Evolutionary conservation across 35 echinoderm and acorn worm genomes (phyloP).

Genomic region (Apostichopus californicus): DNA sequence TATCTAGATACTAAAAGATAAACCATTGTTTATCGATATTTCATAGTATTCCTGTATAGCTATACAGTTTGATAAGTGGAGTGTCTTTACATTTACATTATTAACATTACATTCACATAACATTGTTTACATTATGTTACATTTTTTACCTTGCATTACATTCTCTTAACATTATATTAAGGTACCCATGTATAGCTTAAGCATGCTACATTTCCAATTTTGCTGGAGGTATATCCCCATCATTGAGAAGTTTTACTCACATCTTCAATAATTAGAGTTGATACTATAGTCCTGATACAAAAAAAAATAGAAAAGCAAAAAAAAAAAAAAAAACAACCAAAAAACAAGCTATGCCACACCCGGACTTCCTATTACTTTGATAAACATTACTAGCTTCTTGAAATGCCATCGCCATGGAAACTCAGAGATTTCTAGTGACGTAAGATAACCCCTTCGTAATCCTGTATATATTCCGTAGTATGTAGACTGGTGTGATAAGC

Average conservation of each 20-base stretch:
- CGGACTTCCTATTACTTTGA: slow-evolving; percentile 37
- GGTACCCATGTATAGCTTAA: neutral
- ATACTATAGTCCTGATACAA: neutral
- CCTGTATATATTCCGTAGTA: neutral
- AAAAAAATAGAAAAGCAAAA: neutral
- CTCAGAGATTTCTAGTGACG: slow-evolving; percentile 29
- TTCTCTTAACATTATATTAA: too few species aligned
- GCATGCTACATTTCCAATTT: too few species aligned
- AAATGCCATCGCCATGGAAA: slow-evolving; percentile 48
- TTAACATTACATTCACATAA: too few species aligned
- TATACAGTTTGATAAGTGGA: too few species aligned
- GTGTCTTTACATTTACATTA: too few species aligned
- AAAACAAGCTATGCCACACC: neutral
- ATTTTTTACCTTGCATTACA: too few species aligned
- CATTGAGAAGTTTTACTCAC: neutral
- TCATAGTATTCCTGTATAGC: too few species aligned
- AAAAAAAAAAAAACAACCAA: neutral
- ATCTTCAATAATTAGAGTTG: neutral
- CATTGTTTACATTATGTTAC: too few species aligned
- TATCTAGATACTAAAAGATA: too few species aligned
- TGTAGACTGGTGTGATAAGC: neutral
- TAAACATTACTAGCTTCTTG: slow-evolving; percentile 36
- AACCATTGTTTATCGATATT: too few species aligned
- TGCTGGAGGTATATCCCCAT: too few species aligned
- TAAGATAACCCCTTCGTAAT: slow-evolving; percentile 16